Percentiles rank a stretch among this genome's conserved stretches.
Evolutionary conservation across 1,140 invertebrate genomes (phyloP).

Genomic region (Diabrotica undecimpunctata): DNA sequence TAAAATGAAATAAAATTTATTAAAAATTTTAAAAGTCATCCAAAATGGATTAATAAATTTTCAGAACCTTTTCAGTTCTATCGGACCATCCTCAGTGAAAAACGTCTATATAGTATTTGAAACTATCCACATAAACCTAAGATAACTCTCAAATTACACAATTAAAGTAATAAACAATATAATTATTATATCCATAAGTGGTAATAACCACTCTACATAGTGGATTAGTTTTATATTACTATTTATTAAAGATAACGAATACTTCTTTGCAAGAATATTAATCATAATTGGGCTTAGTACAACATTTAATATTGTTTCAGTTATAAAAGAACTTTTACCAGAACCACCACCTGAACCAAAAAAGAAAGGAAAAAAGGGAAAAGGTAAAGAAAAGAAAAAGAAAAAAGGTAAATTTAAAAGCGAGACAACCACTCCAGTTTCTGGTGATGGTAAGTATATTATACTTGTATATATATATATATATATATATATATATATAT

Average conservation of each 20-base stretch:
- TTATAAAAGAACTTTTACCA: conserved; percentile 20
- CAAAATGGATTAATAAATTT: too few relatives aligned
- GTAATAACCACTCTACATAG: too few relatives aligned
- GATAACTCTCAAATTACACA: too few relatives aligned
- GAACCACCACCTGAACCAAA: conserved; percentile 20
- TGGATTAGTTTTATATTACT: neutral
- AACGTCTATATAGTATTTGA: too few relatives aligned
- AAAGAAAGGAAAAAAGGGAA: conserved; percentile 31
- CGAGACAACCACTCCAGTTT: conserved; percentile 8
- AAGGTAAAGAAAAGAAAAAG: conserved; percentile 28
- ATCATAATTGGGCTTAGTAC: neutral
- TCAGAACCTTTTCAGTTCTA: too few relatives aligned
- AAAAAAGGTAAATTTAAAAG: conserved; percentile 21
- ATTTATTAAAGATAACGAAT: conserved; percentile 7
- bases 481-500: neutral
- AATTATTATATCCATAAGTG: too few relatives aligned
- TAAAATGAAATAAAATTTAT: too few relatives aligned
- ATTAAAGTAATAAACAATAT: too few relatives aligned
- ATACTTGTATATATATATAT: neutral
- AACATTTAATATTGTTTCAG: conserved; percentile 14
- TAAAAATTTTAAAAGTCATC: too few relatives aligned
- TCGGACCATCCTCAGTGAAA: too few relatives aligned
- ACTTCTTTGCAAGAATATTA: conserved; percentile 4
- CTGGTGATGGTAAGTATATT: neutral
- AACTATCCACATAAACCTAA: too few relatives aligned